Evolutionary conservation across 1,140 invertebrate species (phyloP).

Genomic region (Cephus cinctus): DNA sequence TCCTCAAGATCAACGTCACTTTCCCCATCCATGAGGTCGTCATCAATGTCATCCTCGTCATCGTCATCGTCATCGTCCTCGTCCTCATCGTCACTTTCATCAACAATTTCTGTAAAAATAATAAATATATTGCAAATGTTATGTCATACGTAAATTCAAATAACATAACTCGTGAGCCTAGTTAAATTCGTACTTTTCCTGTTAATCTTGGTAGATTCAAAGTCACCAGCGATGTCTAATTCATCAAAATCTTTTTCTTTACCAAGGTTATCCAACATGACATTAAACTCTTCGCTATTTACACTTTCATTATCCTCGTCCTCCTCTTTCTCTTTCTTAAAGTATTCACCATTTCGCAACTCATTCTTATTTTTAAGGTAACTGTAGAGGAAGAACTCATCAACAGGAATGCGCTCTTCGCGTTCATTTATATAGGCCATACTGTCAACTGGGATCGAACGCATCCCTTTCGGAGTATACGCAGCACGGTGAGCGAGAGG

Average conservation of each 20-base stretch:
- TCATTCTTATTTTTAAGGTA: slow-evolving; percentile 52
- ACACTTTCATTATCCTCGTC: slow-evolving; percentile 79
- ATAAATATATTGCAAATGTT: no score
- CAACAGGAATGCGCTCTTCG: slow-evolving; percentile 73
- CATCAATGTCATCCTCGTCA: slow-evolving; percentile 40
- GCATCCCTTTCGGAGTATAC: slow-evolving; percentile 63
- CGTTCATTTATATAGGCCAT: slow-evolving; percentile 68
- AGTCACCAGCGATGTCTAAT: slow-evolving; percentile 47
- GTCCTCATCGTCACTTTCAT: slow-evolving; percentile 42
- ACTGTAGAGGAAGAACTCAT: slow-evolving; percentile 78
- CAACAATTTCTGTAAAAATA: slow-evolving; percentile 46
- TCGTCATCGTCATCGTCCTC: slow-evolving; percentile 49
- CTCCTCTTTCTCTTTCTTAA: slow-evolving; percentile 50
- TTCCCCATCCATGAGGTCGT: slow-evolving; percentile 34
- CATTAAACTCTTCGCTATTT: slow-evolving; percentile 85
- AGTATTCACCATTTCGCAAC: slow-evolving; percentile 22
- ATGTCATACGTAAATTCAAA: no score
- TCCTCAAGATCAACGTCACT: slow-evolving; percentile 35
- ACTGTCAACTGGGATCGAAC: slow-evolving; percentile 67
- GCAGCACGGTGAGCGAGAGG: slow-evolving; percentile 55
- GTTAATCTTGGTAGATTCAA: slow-evolving; percentile 42
- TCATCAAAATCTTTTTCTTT: slow-evolving; percentile 59
- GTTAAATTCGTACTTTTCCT: slow-evolving; percentile 38
- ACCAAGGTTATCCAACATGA: slow-evolving; percentile 70
- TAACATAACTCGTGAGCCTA: no score